Base-by-base conservation (phyloP, 2,797 vertebrate species). In the Channallabes apus region DNA sequence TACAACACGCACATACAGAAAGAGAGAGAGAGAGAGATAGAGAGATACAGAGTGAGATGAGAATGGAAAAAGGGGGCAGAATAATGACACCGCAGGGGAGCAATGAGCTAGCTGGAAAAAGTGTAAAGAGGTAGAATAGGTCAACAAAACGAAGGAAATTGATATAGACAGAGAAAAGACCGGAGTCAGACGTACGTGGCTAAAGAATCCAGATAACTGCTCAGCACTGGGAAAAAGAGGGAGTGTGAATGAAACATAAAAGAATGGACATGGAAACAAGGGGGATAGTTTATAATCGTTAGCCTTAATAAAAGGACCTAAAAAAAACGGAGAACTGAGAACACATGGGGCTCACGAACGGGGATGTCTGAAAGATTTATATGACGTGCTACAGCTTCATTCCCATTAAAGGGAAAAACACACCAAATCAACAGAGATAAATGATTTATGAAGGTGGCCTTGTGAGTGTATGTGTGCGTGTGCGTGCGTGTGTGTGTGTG, bases 281-380 rank as follows among this genome's bases (percentile, higher is more conserved):
- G 75, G 91, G 90, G 88, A 88, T 84, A 64, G 86, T 93, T 91
- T 92, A 93, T 79, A 93, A 92, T 93, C 27, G 24, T 91, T 91
- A 92, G 92, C 86, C 82, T 83, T 87, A 64, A 29, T 87, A 91
- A 91, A 27, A 86, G 38, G 67, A 83, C 62, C 82, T 82, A 12
- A 56, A 85, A 87, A 84, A 27, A 84, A 51, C 69, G 81, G 69
- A 86, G 59, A 83, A 85, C 59, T 41, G 17, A 59, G 82, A 86
- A 83, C 83, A 77, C 81, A 61, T 75, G 76, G 71, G 79, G 59
- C 62, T 80, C 81, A 82, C 83, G 72, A 82, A 54, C 80, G 41
- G 68, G n/a, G 71, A 72, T 82, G 69, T 81, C 84, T 89, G 83
- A 86, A 87, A 88, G 85, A 90, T 88, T 88, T 88, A 86, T 89